phyloP scores from a whole-genome alignment of 2,888 invertebrate genomes.

The Oscheius sp. region DNA sequence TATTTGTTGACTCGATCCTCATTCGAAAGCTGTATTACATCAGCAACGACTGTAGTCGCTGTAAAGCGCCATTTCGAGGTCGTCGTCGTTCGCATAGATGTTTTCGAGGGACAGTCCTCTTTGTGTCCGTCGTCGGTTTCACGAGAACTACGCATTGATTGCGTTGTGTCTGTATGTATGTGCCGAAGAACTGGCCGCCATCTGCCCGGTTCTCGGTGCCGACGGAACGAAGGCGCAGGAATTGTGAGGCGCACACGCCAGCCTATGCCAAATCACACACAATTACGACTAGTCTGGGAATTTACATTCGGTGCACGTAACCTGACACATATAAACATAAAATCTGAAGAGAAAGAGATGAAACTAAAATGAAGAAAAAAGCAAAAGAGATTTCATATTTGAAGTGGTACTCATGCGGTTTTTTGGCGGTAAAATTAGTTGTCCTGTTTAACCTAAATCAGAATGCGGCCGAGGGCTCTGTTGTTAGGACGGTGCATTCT shows the following conservation, averaged over 20 bases:
- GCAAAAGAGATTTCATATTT: not conserved
- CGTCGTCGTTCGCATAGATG: not conserved
- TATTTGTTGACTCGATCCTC: constrained; percentile 6
- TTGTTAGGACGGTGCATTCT: too few species aligned
- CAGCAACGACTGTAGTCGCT: not conserved
- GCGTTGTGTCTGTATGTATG: constrained; percentile 26
- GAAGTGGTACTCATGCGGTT: not conserved
- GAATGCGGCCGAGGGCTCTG: not conserved
- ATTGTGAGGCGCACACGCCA: constrained; percentile 1
- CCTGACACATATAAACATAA: not conserved
- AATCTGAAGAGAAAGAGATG: not conserved
- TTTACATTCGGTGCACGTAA: not conserved
- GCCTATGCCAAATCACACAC: constrained; percentile 10
- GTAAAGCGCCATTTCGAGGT: constrained; percentile 5
- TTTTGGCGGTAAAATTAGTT: not conserved
- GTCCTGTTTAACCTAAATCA: not conserved
- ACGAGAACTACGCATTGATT: constrained; percentile 15
- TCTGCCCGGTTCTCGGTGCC: constrained; percentile 19
- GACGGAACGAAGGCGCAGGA: constrained; percentile 27
- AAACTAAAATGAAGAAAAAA: not conserved
- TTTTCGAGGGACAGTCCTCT: constrained; percentile 12
- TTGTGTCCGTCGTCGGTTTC: constrained; percentile 11
- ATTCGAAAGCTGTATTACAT: constrained; percentile 3
- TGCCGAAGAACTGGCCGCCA: constrained; percentile 26
- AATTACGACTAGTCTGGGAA: constrained; percentile 22